Evolutionary conservation across 2,888 invertebrate species (phyloP), one percentile per base, ranked within the genome.

Genomic region (Nipponacmea schrenckii): DNA sequence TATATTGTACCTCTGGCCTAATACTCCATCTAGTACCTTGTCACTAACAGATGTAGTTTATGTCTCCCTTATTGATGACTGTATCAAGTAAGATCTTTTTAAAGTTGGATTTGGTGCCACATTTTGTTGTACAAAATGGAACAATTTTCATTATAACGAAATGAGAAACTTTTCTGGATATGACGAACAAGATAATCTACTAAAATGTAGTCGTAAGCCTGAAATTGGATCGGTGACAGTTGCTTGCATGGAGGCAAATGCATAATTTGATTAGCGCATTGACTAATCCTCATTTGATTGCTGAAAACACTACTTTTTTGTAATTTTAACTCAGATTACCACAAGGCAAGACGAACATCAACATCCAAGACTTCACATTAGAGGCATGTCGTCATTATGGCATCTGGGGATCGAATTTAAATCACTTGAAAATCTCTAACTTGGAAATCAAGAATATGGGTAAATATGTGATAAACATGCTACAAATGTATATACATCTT

Each of bases 381-480:
- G 83, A 83, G 67, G 78, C 74, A 0, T 83, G 83, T 73, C 72
- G 83, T 10, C 74, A 73, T 2, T 65, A 71, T 20, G 82, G 79
- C 3, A 67, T 82, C 0, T 20, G 26, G 7, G 73, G 70, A 5
- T 27, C 45, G 0, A 50, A 68, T 46, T 71, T 71, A 0, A 62
- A 48, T 10, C 71, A 78, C 15, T 39, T 80, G 1, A 76, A 68
- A 4, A 14, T 82, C 10, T 24, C 70, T 12, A 73, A 74, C 20
- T 64, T 82, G 74, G 82, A 82, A 68, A 75, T 82, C 17, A 74
- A 74, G 62, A 82, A 82, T 64, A 78, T 77, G 62, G 82, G 82
- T 81, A 56, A 56, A 12, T 8, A 46, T n/a, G n/a, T 50, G 8
- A 66, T 50, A 31, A 70, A 48, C 15, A 5, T 62, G 5, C 17